Evolutionary conservation across 1,140 invertebrate genomes (phyloP).

Genomic region (Tribolium madens): DNA sequence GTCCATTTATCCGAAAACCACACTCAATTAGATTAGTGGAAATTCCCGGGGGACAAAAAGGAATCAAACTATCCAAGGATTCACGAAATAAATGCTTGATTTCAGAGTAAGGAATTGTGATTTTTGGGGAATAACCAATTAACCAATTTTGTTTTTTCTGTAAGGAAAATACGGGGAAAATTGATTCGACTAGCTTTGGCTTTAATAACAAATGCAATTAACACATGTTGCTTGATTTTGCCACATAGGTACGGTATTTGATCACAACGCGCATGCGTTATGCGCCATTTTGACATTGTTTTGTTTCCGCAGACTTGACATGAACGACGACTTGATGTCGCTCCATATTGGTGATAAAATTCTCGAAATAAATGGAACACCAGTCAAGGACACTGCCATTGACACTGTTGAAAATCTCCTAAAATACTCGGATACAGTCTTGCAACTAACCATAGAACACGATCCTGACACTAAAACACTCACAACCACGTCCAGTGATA

Average conservation of each 20-base stretch:
- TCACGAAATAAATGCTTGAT: slow-evolving; percentile 68
- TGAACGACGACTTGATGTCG: slow-evolving; percentile 83
- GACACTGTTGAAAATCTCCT: slow-evolving; percentile 84
- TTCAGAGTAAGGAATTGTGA: slow-evolving; percentile 70
- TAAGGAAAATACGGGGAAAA: slow-evolving; percentile 66
- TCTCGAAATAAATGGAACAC: slow-evolving; percentile 91
- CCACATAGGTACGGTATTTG: slow-evolving; percentile 51
- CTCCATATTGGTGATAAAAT: slow-evolving; percentile 92
- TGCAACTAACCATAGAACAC: slow-evolving; percentile 89
- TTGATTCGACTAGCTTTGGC: slow-evolving; percentile 74
- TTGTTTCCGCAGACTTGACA: slow-evolving; percentile 78
- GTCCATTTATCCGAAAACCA: slow-evolving; percentile 72
- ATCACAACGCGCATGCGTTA: neutral
- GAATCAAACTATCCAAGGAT: slow-evolving; percentile 73
- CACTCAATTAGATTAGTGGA: slow-evolving; percentile 86
- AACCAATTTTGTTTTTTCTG: slow-evolving; percentile 48
- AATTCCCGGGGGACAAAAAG: slow-evolving; percentile 72
- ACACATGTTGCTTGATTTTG: slow-evolving; percentile 69
- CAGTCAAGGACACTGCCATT: slow-evolving; percentile 82
- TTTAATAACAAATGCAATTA: slow-evolving; percentile 75
- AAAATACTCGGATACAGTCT: slow-evolving; percentile 77
- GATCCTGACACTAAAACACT: slow-evolving; percentile 77
- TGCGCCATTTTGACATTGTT: slow-evolving; percentile 53
- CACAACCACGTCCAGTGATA: slow-evolving; percentile 63
- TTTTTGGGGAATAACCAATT: slow-evolving; percentile 47